A percentile compares a stretch with the other conserved stretches of the same genome.
Conservation (phyloP, 2,888 invertebrate genomes). For the Melinaea menophilus region DNA sequence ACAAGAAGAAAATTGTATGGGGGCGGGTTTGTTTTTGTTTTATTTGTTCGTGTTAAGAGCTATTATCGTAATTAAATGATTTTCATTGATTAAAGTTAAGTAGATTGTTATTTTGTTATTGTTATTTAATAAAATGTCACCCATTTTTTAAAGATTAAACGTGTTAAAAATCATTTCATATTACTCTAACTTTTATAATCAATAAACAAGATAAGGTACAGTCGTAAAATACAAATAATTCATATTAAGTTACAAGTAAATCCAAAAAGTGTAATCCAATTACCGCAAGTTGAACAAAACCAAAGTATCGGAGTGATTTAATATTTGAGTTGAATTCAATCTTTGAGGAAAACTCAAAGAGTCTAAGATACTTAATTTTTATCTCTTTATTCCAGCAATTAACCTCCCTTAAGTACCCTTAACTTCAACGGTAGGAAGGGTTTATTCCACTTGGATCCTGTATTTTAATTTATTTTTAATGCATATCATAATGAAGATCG, state of each 20-base stretch:
- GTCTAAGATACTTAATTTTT: conserved; percentile 43
- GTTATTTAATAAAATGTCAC: too few relatives aligned
- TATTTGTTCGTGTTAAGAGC: background rate
- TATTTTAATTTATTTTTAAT: background rate
- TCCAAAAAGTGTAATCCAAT: background rate
- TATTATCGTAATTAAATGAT: conserved; percentile 3
- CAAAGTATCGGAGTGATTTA: conserved; percentile 13
- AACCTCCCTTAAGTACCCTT: conserved; percentile 34
- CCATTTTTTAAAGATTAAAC: too few relatives aligned
- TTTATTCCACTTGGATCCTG: conserved; percentile 12
- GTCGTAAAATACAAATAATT: too few relatives aligned
- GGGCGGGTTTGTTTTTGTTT: conserved; percentile 8
- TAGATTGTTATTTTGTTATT: too few relatives aligned
- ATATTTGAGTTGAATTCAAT: conserved; percentile 25
- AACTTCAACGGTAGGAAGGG: conserved; percentile 29
- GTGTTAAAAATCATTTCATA: too few relatives aligned
- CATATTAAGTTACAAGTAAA: background rate
- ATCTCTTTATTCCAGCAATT: conserved; percentile 46
- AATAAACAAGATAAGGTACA: too few relatives aligned
- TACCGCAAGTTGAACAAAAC: conserved; percentile 13
- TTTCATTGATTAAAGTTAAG: background rate
- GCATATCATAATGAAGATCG: background rate
- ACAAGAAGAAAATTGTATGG: conserved; percentile 7
- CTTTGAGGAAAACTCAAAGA: conserved; percentile 30
- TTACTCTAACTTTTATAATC: too few relatives aligned